Evolutionary conservation across 1,140 invertebrate species (phyloP), one percentile per base, ranked within the genome.

Genomic region (Acromyrmex echinatior): DNA sequence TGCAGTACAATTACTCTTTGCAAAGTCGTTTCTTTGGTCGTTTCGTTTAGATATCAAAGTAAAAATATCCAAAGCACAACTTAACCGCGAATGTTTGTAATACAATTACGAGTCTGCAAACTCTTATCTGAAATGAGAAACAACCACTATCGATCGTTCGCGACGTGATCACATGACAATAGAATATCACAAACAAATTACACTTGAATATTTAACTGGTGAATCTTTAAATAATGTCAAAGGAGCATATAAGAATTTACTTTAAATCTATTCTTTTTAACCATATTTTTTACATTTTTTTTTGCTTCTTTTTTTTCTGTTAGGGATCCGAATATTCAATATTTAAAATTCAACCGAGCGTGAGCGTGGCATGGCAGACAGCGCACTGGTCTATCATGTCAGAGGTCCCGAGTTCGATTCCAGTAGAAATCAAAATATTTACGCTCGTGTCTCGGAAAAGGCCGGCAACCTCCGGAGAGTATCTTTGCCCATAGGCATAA

Each of bases 1-100:
- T 6, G n/a, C 16, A 49, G 2, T 60, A 49, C 25, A 56, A 84
- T 51, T 84, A 74, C 18, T 84, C 56, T 84, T 84, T 62, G 56
- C 39, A 60, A 63, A 74, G 14, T 84, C 45, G n/a, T 62, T 51
- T 74, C 16, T 49, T 18, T 51, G 68, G 18, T 74, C 39, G 12
- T 62, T 66, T 49, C 28, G 14, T 58, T 49, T 76, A 73, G 49
- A 84, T 84, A 39, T 62, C 58, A 84, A 84, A 82, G 28, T 84
- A 28, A 76, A 84, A 82, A 62, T 62, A 28, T 74, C 56, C 16
- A n/a, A 70, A 70, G 49, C 78, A 80, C 49, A 12, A 82, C 68
- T 60, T 82, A 62, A 25, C 21, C 39, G 56, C 56, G 56, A 82
- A 18, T 51, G 70, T 73, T 84, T 14, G 56, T 84, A 76, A 84